A percentile compares a stretch with the other conserved stretches of the same genome.
phyloP scores from a whole-genome alignment of 2,113 vertebrate species.

The Grallaria varia region DNA sequence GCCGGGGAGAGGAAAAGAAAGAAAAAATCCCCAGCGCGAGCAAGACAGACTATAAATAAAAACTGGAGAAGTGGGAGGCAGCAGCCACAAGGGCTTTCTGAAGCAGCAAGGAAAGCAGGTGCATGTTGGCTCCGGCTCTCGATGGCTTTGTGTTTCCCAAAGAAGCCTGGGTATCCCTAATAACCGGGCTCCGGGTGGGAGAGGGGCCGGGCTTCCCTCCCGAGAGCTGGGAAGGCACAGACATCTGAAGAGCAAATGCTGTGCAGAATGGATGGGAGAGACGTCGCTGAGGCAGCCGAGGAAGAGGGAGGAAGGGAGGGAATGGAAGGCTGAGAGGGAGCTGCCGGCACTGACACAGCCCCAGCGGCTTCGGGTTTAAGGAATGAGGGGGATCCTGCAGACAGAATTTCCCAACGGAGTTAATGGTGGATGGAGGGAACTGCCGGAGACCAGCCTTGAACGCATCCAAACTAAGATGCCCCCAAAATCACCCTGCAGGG shows the following conservation, averaged over 20 bases:
- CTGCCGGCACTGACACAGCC: neutral
- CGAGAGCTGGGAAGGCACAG: neutral
- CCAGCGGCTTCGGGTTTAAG: neutral
- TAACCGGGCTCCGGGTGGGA: neutral
- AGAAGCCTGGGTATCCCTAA: conserved; percentile 43
- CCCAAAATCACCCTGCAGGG: neutral
- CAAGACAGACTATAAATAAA: conserved; percentile 70
- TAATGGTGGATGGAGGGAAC: neutral
- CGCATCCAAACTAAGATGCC: neutral
- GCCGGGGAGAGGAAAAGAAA: neutral
- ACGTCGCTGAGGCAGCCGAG: neutral
- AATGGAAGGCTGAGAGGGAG: neutral
- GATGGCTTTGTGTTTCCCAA: conserved; percentile 14
- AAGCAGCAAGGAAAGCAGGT: conserved; percentile 54
- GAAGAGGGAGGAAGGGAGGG: neutral
- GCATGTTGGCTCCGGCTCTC: neutral
- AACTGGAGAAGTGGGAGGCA: conserved; percentile 57
- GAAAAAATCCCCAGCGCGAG: neutral
- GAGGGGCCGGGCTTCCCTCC: neutral
- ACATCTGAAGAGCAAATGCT: neutral
- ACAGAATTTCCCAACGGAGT: neutral
- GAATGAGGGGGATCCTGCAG: neutral
- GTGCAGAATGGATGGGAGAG: neutral
- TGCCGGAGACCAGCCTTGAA: neutral
- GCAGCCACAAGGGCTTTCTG: conserved; percentile 56